Evolutionary conservation across 2,888 invertebrate genomes (phyloP).

Genomic region (Thymelicus sylvestris): DNA sequence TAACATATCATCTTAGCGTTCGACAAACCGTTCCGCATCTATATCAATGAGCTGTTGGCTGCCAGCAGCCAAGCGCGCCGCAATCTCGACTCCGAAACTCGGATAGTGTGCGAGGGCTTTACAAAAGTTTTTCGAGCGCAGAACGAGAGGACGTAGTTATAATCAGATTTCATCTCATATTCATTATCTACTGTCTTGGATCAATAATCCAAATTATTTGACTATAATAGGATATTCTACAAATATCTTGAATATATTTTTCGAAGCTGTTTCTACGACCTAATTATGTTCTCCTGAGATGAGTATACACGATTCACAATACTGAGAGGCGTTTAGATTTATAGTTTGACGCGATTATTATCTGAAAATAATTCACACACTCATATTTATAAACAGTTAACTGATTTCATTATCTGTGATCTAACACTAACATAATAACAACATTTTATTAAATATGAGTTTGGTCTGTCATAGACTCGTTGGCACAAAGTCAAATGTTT

Average conservation of each 20-base stretch:
- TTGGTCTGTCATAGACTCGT: not conserved
- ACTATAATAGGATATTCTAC: not conserved
- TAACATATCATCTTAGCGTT: constrained; percentile 13
- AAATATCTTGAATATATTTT: not conserved
- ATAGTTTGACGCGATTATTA: too few relatives aligned
- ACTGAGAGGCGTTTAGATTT: not conserved
- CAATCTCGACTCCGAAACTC: constrained; percentile 50
- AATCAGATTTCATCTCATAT: not conserved
- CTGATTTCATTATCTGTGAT: too few relatives aligned
- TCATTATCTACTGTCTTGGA: not conserved
- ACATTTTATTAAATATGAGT: not conserved
- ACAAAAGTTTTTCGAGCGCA: constrained; percentile 47
- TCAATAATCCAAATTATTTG: not conserved
- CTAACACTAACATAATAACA: not conserved
- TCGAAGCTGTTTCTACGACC: not conserved
- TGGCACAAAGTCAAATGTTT: not conserved
- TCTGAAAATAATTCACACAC: too few relatives aligned
- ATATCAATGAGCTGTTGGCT: constrained; percentile 55
- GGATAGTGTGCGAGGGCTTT: constrained; percentile 56
- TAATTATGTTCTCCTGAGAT: not conserved
- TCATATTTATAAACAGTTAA: too few relatives aligned
- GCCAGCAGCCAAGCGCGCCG: constrained; percentile 59
- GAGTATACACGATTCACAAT: constrained; percentile 24
- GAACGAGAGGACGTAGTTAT: constrained; percentile 24
- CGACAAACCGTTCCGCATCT: constrained; percentile 8